Evolutionary conservation across 2,888 invertebrate species (phyloP).

Genomic region (Tenthredo distinguenda): DNA sequence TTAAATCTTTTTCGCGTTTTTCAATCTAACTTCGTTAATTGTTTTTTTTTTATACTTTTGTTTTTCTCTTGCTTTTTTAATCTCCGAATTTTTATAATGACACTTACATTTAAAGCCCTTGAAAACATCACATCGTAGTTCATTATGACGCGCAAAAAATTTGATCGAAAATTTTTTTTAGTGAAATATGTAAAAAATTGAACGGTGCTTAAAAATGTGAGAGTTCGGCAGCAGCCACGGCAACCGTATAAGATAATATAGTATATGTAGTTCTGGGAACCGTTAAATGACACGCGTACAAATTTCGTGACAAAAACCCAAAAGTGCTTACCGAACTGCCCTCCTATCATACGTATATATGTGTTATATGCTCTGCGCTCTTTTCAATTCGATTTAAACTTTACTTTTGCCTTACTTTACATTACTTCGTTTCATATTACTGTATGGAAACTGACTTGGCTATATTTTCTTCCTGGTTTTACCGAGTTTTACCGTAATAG

Average conservation of each 20-base stretch:
- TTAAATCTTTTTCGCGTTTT: background rate
- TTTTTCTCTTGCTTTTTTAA: background rate
- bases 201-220: constrained; percentile 48
- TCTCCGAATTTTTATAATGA: constrained; percentile 35
- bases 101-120: constrained; percentile 63
- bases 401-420: constrained; percentile 39
- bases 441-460: background rate
- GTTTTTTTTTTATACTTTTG: background rate
- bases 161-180: constrained; percentile 56
- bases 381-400: constrained; percentile 28
- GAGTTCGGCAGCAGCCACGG: constrained; percentile 28
- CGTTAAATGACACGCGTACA: constrained; percentile 20
- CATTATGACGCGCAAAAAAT: constrained; percentile 58
- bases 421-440: background rate
- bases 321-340: background rate
- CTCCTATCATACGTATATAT: constrained; percentile 3
- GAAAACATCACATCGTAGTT: constrained; percentile 62
- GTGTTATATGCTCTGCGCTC: constrained; percentile 38
- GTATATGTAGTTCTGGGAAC: constrained; percentile 9
- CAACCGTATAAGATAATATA: constrained; percentile 29
- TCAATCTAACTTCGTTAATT: background rate
- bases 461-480: background rate
- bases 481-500: background rate
- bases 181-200: constrained; percentile 50
- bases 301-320: constrained; percentile 13